Evolutionary conservation across 2,113 vertebrate species (phyloP).

Genomic region (Myanophis thanlyinensis): DNA sequence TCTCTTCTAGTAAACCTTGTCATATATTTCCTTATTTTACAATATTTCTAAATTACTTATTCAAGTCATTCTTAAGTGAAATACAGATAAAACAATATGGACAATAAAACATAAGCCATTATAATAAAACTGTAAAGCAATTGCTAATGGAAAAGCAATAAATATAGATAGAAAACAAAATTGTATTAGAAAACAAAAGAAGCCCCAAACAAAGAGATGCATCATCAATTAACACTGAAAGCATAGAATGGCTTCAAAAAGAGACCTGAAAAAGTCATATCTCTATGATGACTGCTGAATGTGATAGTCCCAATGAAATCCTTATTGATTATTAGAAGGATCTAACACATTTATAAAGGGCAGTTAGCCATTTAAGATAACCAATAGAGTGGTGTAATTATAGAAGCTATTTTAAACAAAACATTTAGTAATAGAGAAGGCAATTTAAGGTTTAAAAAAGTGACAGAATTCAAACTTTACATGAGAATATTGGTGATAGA

Average conservation of each 20-base stretch:
- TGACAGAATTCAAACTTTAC: not conserved
- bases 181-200: not conserved
- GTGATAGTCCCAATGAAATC: not conserved
- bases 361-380: not conserved
- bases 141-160: not conserved
- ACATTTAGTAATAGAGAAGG: not conserved
- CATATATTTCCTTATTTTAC: not conserved
- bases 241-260: not conserved
- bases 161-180: not conserved
- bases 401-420: not conserved
- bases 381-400: not conserved
- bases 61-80: not conserved
- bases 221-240: not conserved
- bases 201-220: not conserved
- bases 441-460: not conserved
- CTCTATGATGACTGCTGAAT: not conserved
- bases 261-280: not conserved
- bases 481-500: not conserved
- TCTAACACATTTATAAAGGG: not conserved
- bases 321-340: not conserved
- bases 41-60: not conserved
- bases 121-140: not conserved
- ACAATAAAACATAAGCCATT: not conserved
- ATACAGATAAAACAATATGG: not conserved
- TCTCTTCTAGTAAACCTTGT: not conserved